Evolutionary conservation across 2,797 vertebrate genomes (phyloP), one percentile per base, ranked within the genome.

Genomic region (Oophaga sylvatica): DNA sequence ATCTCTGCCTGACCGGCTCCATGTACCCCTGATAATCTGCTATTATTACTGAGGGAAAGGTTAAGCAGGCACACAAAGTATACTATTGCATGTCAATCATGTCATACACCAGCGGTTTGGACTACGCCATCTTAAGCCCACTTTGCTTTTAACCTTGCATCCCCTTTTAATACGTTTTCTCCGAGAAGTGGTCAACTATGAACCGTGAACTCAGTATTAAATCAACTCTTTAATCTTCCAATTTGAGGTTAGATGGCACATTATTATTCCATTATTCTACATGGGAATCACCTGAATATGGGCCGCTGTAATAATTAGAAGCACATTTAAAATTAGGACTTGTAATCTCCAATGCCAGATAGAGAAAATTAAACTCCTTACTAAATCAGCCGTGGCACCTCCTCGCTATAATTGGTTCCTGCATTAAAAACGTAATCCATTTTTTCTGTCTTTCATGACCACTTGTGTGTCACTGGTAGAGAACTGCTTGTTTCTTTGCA

Each of bases 261-360:
- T 35, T 60, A 65, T 76, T 41, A 68, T 62, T 65, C 77, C 78
- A 89, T 84, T 87, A 80, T 75, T 83, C 53, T 71, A 77, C 45
- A 53, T 15, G 26, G 41, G 31, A 70, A 35, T 78, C 48, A 87
- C 26, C 68, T 76, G 48, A 53, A 87, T 83, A 76, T 41, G 12
- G 35, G 31, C 10, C 67, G 41, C 41, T 71, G 65, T 12, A 85
- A 83, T 89, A 87, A 85, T 82, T 75, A 84, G 77, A 20, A 79
- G 35, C 77, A 60, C 26, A 26, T 79, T 86, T n/a, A 87, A 83
- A 56, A 82, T 90, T 75, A 87, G 81, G 41, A 59, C 29, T 70
- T 29, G 68, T 71, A 87, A 75, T 78, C 84, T 29, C 63, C 29
- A 31, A 67, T 31, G 26, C 26, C 17, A 70, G 56, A 63, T 19